Conservation (phyloP, 2,888 invertebrate species). For the Epinotia brunnichana region DNA sequence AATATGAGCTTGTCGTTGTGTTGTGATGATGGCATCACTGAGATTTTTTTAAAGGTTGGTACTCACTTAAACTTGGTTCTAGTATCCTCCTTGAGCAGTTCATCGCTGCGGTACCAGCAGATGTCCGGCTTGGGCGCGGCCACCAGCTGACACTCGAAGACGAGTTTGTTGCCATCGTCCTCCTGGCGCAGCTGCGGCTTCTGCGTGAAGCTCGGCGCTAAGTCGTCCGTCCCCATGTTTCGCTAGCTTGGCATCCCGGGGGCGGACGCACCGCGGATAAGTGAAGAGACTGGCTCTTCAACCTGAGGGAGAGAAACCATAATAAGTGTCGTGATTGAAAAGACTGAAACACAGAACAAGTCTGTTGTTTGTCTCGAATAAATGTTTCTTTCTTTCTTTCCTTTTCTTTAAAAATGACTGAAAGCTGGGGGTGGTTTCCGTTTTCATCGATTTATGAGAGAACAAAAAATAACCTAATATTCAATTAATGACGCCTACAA, state of each 20-base stretch:
- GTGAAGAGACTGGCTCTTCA: constrained; percentile 53
- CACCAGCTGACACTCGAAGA: constrained; percentile 96
- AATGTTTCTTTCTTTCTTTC: too few relatives aligned
- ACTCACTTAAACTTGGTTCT: constrained; percentile 91
- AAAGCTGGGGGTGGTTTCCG: too few relatives aligned
- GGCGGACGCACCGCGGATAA: constrained; percentile 53
- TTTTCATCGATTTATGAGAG: too few relatives aligned
- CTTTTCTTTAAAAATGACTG: too few relatives aligned
- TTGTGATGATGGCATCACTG: too few relatives aligned
- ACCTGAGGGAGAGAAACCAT: constrained; percentile 53
- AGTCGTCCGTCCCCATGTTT: constrained; percentile 93
- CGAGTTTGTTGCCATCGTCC: constrained; percentile 96
- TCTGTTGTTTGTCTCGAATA: too few relatives aligned
- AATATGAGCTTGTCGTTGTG: too few relatives aligned
- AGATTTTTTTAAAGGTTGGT: too few relatives aligned
- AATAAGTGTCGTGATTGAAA: background rate
- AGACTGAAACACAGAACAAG: too few relatives aligned
- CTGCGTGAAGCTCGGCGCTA: constrained; percentile 99
- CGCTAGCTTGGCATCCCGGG: constrained; percentile 77
- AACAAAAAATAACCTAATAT: too few relatives aligned
- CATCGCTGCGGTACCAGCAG: constrained; percentile 95
- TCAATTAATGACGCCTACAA: too few relatives aligned
- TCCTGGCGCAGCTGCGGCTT: constrained; percentile 98
- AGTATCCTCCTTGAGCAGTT: constrained; percentile 91
- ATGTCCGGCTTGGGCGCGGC: constrained; percentile 95